Conservation (phyloP, 2,888 invertebrate genomes). For the Cyclophora albipunctata region DNA sequence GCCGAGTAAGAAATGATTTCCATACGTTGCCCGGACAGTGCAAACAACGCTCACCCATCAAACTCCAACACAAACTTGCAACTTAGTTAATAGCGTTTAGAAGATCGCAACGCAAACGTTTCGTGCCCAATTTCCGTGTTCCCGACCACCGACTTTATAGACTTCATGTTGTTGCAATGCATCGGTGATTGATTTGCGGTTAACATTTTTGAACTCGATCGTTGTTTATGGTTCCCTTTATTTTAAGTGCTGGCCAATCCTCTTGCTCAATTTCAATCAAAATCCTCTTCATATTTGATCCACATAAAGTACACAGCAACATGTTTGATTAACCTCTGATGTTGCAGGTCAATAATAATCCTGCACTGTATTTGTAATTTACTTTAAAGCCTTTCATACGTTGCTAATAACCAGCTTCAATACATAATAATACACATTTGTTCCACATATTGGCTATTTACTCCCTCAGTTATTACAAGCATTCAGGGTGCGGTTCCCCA, state of each 20-base stretch:
- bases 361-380: no score
- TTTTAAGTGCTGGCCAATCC: no score
- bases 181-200: slow-evolving; percentile 16
- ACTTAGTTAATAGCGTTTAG: slow-evolving; percentile 68
- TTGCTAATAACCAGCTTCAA: slow-evolving; percentile 3
- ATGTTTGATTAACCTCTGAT: no score
- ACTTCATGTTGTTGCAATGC: slow-evolving; percentile 15
- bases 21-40: slow-evolving; percentile 54
- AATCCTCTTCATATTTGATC: no score
- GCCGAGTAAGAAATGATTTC: slow-evolving; percentile 67
- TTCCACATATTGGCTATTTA: slow-evolving; percentile 29
- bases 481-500: slow-evolving; percentile 24
- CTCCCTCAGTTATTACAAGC: slow-evolving; percentile 28
- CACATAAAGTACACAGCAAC: no score
- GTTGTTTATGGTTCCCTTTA: background rate
- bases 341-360: no score
- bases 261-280: no score
- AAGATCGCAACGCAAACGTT: slow-evolving; percentile 47
- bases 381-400: slow-evolving; percentile 3
- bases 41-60: slow-evolving; percentile 64
- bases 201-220: no score
- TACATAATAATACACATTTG: slow-evolving; percentile 7
- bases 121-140: slow-evolving; percentile 34
- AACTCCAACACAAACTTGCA: slow-evolving; percentile 64
- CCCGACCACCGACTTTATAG: slow-evolving; percentile 24